Evolutionary conservation across 2,113 vertebrate genomes (phyloP).

Genomic region (Apus apus): DNA sequence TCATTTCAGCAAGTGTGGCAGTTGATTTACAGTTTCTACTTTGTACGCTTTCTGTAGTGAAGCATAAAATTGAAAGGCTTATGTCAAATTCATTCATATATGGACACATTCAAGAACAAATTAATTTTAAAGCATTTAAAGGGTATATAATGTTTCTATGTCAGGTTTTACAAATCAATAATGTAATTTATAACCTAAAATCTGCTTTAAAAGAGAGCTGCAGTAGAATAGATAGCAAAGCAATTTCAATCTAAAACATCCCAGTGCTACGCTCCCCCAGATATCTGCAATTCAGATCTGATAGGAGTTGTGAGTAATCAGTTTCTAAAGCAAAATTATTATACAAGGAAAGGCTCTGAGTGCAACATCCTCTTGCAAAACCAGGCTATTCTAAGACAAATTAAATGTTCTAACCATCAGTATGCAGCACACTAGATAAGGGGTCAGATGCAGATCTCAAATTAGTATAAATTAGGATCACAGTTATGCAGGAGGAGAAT

Average conservation of each 20-base stretch:
- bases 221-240: slow-evolving; percentile 15
- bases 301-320: slow-evolving; percentile 24
- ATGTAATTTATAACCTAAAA: slow-evolving; percentile 62
- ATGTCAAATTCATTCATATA: slow-evolving; percentile 70
- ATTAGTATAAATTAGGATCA: neutral
- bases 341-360: neutral
- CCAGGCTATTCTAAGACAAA: neutral
- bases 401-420: neutral
- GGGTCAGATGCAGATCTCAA: neutral
- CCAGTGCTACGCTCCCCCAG: neutral
- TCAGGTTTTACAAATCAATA: slow-evolving; percentile 67
- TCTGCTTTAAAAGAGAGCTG: slow-evolving; percentile 54
- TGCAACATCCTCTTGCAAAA: neutral
- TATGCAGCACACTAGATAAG: neutral
- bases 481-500: neutral
- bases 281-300: slow-evolving; percentile 49
- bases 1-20: slow-evolving; percentile 37
- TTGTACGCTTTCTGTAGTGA: slow-evolving; percentile 56
- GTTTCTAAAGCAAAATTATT: slow-evolving; percentile 36
- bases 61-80: slow-evolving; percentile 70
- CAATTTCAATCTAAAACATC: slow-evolving; percentile 47
- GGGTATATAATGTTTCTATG: slow-evolving; percentile 64
- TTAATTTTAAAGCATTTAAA: slow-evolving; percentile 75
- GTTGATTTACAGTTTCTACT: slow-evolving; percentile 71
- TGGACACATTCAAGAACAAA: slow-evolving; percentile 68